These are phyloP conservation scores for Stenolophus ochropezus DNA, from an alignment of 2,888 invertebrate species.

Conservation along the genomic window DNA sequence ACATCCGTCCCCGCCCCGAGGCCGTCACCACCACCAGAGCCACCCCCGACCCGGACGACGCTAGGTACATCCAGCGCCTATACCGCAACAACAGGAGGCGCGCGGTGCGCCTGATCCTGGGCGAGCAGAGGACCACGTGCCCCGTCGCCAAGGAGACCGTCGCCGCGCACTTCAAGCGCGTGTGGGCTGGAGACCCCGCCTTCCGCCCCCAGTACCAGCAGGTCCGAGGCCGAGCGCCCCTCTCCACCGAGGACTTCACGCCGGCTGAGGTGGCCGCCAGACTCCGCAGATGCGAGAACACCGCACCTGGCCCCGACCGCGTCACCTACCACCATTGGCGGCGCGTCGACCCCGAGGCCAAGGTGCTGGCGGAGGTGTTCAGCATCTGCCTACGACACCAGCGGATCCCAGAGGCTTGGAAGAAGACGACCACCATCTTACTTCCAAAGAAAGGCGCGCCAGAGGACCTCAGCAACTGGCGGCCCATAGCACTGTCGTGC, in stretches of 20 bases:
- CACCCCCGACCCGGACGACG: background rate
- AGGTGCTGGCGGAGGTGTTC: background rate
- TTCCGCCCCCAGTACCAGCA: background rate
- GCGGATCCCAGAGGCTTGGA: background rate
- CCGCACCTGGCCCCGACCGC: conserved; percentile 10
- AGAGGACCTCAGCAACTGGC: background rate
- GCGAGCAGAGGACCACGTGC: background rate
- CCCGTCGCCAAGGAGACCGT: background rate
- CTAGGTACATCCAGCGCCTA: background rate
- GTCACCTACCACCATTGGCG: conserved; percentile 21
- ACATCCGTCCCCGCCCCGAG: background rate
- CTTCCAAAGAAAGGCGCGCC: background rate
- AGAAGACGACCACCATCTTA: background rate
- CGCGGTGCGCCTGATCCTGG: background rate
- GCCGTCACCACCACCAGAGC: background rate
- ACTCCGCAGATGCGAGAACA: conserved; percentile 1
- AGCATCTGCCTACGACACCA: conserved; percentile 4
- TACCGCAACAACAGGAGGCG: conserved; percentile 6
- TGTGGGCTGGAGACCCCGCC: background rate
- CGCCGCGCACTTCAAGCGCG: background rate
- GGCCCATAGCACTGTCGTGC: too few relatives aligned
- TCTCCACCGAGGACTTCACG: background rate
- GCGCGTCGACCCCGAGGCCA: conserved; percentile 2
- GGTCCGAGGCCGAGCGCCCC: background rate
- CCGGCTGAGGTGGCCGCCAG: background rate